Conservation (phyloP, 92 coral and sea anemone species). For the Actinostola sp. region DNA sequence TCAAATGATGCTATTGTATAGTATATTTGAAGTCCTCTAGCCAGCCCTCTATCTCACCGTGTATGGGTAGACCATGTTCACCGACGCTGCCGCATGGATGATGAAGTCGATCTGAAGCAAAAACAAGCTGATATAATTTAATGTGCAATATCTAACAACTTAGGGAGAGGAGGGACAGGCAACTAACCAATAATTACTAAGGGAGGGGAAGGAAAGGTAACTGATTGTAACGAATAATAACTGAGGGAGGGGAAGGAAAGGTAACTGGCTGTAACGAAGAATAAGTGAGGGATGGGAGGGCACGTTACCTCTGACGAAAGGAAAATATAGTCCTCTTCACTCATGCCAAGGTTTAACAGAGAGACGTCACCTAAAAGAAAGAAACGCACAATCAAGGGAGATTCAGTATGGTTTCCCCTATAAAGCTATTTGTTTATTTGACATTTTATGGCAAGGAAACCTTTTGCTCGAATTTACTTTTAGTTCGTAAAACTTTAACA, state of each 20-base stretch:
- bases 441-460: too few species aligned
- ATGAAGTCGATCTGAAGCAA: conserved; percentile 73
- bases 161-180: too few species aligned
- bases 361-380: conserved; percentile 71
- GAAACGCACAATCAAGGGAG: too few species aligned
- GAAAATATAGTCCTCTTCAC: conserved; percentile 80
- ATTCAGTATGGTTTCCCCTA: too few species aligned
- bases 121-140: background rate
- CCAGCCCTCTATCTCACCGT: conserved; percentile 57
- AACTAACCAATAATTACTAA: background rate
- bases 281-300: background rate
- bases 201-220: background rate
- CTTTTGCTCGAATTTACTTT: too few species aligned
- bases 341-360: conserved; percentile 77
- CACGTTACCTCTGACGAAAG: conserved; percentile 74
- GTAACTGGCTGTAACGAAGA: background rate
- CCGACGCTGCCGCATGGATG: conserved; percentile 87
- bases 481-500: too few species aligned
- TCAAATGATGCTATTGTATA: background rate
- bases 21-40: too few species aligned
- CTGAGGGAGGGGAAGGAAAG: too few species aligned
- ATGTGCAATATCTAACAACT: too few species aligned
- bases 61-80: conserved; percentile 89
- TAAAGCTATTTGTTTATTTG: too few species aligned
- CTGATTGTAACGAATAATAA: too few species aligned